Percentiles rank a stretch among this genome's conserved stretches.
phyloP scores from a whole-genome alignment of 2,888 invertebrate genomes.

The Platycnemis pennipes region DNA sequence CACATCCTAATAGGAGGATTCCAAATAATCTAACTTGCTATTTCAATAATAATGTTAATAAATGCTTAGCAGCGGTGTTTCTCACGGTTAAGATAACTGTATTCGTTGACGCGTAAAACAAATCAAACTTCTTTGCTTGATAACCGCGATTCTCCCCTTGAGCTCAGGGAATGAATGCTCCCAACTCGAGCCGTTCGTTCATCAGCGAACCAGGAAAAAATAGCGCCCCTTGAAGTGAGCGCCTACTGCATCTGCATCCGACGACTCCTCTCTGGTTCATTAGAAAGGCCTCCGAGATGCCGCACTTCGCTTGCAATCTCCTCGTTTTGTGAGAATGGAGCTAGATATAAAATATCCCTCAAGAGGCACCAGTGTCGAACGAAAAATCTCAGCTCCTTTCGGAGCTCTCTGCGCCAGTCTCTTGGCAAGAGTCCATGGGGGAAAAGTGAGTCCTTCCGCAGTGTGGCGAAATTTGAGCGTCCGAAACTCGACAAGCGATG shows the following conservation, averaged over 20 bases:
- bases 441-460: neutral
- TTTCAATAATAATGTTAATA: no score
- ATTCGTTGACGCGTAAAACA: no score
- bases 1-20: no score
- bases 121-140: neutral
- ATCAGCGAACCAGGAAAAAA: neutral
- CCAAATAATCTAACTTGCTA: no score
- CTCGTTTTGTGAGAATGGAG: neutral
- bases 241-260: neutral
- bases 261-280: neutral
- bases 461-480: neutral
- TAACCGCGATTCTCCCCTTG: neutral
- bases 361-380: neutral
- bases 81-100: no score
- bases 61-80: no score
- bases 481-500: neutral
- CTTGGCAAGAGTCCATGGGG: neutral
- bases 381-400: neutral
- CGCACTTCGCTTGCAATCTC: neutral
- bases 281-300: neutral
- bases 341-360: neutral
- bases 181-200: neutral
- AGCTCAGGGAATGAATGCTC: neutral
- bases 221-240: neutral
- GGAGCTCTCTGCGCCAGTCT: neutral